Evolutionary conservation across 2,113 vertebrate species (phyloP), one percentile per base, ranked within the genome.

Genomic region (Neoarius graeffei): DNA sequence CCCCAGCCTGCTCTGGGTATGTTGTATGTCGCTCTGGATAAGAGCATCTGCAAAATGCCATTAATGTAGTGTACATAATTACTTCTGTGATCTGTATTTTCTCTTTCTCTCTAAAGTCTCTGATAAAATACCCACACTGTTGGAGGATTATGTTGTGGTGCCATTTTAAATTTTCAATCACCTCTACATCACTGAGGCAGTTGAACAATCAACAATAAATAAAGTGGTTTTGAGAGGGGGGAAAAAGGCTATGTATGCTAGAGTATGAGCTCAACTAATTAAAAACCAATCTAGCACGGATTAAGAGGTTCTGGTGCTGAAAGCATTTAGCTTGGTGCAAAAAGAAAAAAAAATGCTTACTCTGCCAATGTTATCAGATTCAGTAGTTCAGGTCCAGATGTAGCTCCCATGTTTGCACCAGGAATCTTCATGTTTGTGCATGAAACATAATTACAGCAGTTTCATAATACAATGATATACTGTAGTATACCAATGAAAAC

Each of bases 401-500:
- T 30, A 56, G 30, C 80, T 48, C 62, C 81, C 17, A 15, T 88
- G 87, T 84, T 83, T 86, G 86, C 84, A 80, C 60, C 83, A 83
- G 54, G 62, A 88, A 85, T 79, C 86, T 57, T 52, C 77, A 85
- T 82, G n/a, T 90, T 90, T 89, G 83, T 54, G 71, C 56, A 67
- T 30, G 83, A 76, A 71, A 74, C 56, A 86, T 89, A 87, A 91
- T 91, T 91, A 87, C 25, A 30, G 54, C 60, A 15, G 0, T 88
- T 91, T 79, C 25, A 85, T 89, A 88, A 83, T 89, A 56, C 76
- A 69, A 76, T 90, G 89, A 90, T 89, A 88, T 89, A 88, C 80
- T 87, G 86, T 84, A 73, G 73, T 84, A 87, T 87, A 64, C 86
- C 88, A 91, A 83, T 89, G 88, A 91, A 91, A 89, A 86, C 57